A percentile compares a stretch with the other conserved stretches of the same genome.
These are phyloP conservation scores for Tetramorium parvispinum DNA, from an alignment of 1,140 invertebrate genomes.

Conservation along the genomic window DNA sequence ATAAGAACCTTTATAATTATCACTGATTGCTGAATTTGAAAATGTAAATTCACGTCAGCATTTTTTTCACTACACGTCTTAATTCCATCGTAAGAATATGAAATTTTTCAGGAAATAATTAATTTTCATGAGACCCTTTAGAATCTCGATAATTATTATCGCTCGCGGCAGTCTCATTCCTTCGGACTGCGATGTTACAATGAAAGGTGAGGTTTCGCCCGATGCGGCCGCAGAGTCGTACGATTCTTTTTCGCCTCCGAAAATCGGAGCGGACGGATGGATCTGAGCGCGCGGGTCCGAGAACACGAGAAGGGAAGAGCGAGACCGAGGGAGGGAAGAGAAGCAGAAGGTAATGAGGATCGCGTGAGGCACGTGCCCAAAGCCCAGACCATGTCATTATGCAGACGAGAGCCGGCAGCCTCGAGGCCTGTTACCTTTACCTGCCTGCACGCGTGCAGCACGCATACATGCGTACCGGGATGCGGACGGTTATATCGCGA, in stretches of 20 bases:
- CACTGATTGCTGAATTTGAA: background rate
- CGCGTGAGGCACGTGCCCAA: constrained; percentile 84
- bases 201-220: background rate
- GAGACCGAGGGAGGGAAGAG: constrained; percentile 46
- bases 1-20: too few relatives aligned
- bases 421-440: constrained; percentile 73
- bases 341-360: constrained; percentile 80
- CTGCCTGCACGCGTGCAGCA: constrained; percentile 64
- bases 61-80: background rate
- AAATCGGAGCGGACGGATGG: constrained; percentile 14
- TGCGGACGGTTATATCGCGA: constrained; percentile 26
- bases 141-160: background rate
- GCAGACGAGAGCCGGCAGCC: constrained; percentile 76
- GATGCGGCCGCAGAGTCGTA: background rate
- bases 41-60: background rate
- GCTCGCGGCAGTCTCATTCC: background rate
- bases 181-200: background rate
- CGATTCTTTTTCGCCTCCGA: background rate
- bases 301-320: constrained; percentile 51
- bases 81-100: background rate
- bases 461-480: constrained; percentile 45
- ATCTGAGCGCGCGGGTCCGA: background rate
- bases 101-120: background rate
- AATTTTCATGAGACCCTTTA: background rate
- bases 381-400: constrained; percentile 81